Conservation (phyloP, 2,113 vertebrate species). For the Notarius lentiginosus region DNA sequence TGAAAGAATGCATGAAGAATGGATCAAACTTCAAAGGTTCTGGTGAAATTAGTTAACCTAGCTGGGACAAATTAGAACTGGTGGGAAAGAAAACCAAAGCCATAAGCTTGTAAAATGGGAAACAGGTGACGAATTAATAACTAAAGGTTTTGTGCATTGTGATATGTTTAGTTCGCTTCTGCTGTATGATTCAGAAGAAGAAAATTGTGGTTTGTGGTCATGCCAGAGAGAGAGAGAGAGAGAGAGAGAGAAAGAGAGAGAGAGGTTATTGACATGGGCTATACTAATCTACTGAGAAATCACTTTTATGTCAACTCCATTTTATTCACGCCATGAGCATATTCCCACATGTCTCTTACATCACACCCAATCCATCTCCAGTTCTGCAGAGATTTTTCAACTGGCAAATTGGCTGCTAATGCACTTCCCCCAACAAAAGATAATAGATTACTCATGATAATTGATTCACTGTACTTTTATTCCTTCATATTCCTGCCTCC, state of each 20-base stretch:
- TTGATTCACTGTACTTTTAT: constrained; percentile 25
- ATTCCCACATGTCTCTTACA: constrained; percentile 43
- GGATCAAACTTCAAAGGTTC: constrained; percentile 41
- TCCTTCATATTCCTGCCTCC: not conserved
- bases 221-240: not conserved
- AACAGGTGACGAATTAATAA: constrained; percentile 43
- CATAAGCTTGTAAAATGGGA: constrained; percentile 29
- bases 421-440: not conserved
- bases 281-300: constrained; percentile 16
- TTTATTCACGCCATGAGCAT: constrained; percentile 21
- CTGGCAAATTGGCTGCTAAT: constrained; percentile 20
- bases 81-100: constrained; percentile 26
- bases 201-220: constrained; percentile 29
- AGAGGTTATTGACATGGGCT: not conserved
- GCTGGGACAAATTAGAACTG: constrained; percentile 32
- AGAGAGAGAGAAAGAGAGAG: not conserved
- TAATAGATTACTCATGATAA: constrained; percentile 17
- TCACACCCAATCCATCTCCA: constrained; percentile 41
- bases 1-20: constrained; percentile 24
- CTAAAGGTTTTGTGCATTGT: constrained; percentile 14
- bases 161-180: constrained; percentile 8
- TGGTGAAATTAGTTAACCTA: constrained; percentile 42
- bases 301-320: constrained; percentile 24
- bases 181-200: constrained; percentile 3
- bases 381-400: constrained; percentile 29